A percentile compares a stretch with the other conserved stretches of the same genome.
Conservation (phyloP, 1,140 invertebrate genomes). For the Pissodes strobi region DNA sequence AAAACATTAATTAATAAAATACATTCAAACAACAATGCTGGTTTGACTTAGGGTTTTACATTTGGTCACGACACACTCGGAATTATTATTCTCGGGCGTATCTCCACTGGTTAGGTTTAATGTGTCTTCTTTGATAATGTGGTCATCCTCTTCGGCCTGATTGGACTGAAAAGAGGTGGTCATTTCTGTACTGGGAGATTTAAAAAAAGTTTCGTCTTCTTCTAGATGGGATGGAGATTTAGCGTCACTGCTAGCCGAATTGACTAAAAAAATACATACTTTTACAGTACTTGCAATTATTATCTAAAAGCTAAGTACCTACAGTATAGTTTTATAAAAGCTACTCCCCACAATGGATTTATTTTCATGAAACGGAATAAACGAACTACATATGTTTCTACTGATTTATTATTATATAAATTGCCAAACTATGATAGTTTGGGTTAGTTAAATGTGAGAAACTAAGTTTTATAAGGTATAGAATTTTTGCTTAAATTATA, state of each 20-base stretch:
- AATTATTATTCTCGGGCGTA: constrained; percentile 15
- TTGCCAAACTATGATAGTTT: too few species aligned
- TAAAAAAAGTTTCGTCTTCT: constrained; percentile 19
- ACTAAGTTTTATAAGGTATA: too few species aligned
- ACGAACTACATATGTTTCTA: too few species aligned
- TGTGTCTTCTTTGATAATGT: too few species aligned
- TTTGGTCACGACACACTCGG: constrained; percentile 15
- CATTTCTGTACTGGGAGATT: constrained; percentile 48
- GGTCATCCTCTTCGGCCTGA: not conserved
- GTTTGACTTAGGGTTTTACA: constrained; percentile 26
- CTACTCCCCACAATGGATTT: too few species aligned
- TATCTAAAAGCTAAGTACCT: not conserved
- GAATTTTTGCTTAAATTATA: too few species aligned
- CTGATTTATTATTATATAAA: too few species aligned
- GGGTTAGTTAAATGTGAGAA: too few species aligned
- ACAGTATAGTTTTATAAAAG: not conserved
- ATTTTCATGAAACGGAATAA: too few species aligned
- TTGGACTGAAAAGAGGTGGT: constrained; percentile 38
- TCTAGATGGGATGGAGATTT: not conserved
- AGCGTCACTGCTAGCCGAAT: constrained; percentile 16
- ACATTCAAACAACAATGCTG: constrained; percentile 28
- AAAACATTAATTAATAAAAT: constrained; percentile 31
- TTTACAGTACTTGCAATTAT: too few species aligned
- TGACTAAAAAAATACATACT: constrained; percentile 12
- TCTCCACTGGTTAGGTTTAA: not conserved